A percentile compares a stretch with the other conserved stretches of the same genome.
These are phyloP conservation scores for Cerceris ruficornis DNA, from an alignment of 2,888 invertebrate genomes.

Conservation along the genomic window DNA sequence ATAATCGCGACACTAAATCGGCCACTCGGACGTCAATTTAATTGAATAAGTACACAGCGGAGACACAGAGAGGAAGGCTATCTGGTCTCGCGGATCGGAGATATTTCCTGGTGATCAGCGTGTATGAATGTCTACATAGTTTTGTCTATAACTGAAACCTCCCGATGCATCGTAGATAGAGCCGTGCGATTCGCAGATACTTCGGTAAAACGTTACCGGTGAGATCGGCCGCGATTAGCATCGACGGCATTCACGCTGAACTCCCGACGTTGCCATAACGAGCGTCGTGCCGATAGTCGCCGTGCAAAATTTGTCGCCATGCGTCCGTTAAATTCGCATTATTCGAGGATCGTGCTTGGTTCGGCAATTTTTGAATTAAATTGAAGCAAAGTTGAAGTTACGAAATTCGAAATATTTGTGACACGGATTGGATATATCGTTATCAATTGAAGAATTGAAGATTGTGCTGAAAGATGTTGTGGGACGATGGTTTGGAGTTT, in stretches of 20 bases:
- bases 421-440: no score
- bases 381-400: no score
- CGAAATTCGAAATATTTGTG: no score
- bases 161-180: conserved; percentile 26
- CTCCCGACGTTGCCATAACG: conserved; percentile 29
- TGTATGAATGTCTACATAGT: conserved; percentile 35
- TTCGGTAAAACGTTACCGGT: conserved; percentile 26
- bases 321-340: neutral
- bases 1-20: conserved; percentile 14
- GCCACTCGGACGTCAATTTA: conserved; percentile 37
- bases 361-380: no score
- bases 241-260: conserved; percentile 45
- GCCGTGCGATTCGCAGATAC: conserved; percentile 30
- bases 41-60: conserved; percentile 46
- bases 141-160: conserved; percentile 53
- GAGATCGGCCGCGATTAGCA: conserved; percentile 54
- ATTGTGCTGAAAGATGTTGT: no score
- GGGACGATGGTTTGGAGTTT: no score
- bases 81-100: conserved; percentile 48
- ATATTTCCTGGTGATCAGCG: conserved; percentile 37
- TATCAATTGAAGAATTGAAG: no score
- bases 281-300: neutral
- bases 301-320: conserved; percentile 37
- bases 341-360: neutral
- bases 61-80: conserved; percentile 41